Evolutionary conservation across 2,888 invertebrate species (phyloP).

Genomic region (Cryptus armator): DNA sequence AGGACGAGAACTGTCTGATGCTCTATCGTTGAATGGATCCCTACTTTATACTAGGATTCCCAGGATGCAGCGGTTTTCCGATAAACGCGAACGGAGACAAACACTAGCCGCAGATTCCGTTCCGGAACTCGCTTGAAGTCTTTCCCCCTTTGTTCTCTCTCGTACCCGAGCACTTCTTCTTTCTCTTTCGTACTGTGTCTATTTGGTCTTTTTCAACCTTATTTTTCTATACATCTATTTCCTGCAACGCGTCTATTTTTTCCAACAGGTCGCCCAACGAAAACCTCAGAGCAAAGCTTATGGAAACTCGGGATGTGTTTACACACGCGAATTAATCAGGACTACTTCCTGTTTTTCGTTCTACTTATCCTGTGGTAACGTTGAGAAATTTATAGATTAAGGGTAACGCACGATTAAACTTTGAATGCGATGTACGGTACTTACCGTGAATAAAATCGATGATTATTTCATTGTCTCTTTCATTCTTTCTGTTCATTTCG

Average conservation of each 20-base stretch:
- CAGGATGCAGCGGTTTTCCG: conserved; percentile 69
- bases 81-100: conserved; percentile 62
- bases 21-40: conserved; percentile 25
- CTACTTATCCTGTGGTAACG: not conserved
- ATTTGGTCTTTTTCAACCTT: not conserved
- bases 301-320: not conserved
- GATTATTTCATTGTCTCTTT: too few species aligned
- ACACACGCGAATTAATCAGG: conserved; percentile 28
- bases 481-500: too few species aligned
- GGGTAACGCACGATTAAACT: not conserved
- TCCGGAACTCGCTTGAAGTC: conserved; percentile 18
- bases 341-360: conserved; percentile 27
- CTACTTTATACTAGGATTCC: conserved; percentile 65
- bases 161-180: not conserved
- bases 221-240: conserved; percentile 10
- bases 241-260: not conserved
- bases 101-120: conserved; percentile 65
- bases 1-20: conserved; percentile 60
- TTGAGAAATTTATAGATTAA: not conserved
- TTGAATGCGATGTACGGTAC: not conserved
- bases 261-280: not conserved
- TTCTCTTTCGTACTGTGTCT: not conserved
- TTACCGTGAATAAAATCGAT: too few species aligned
- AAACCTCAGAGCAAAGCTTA: conserved; percentile 1
- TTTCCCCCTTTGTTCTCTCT: conserved; percentile 6